A percentile compares a stretch with the other conserved stretches of the same genome.
Conservation (phyloP, 2,888 invertebrate genomes). For the Harpalus rufipes region DNA sequence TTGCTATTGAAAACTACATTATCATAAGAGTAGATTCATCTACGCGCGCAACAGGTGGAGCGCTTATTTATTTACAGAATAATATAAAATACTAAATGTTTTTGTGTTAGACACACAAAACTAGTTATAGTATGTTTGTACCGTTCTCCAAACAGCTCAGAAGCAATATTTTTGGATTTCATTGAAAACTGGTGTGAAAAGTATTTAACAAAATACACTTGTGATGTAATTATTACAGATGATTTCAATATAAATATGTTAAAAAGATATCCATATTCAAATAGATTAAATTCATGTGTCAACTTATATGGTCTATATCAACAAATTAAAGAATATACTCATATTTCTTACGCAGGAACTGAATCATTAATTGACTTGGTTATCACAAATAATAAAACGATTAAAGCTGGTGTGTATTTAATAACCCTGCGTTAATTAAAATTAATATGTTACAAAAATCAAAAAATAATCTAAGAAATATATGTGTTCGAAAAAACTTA, state of each 20-base stretch:
- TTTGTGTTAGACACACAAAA: constrained; percentile 3
- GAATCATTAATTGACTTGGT: constrained; percentile 34
- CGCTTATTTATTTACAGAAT: not conserved
- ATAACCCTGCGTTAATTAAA: constrained; percentile 31
- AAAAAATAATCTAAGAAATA: not conserved
- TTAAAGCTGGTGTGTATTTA: constrained; percentile 11
- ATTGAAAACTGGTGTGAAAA: constrained; percentile 42
- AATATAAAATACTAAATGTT: constrained; percentile 20
- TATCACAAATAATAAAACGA: constrained; percentile 25
- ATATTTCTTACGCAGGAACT: not conserved
- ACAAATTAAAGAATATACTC: constrained; percentile 36
- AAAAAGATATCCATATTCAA: not conserved
- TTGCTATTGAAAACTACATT: constrained; percentile 20
- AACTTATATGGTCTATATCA: constrained; percentile 5
- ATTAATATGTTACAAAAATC: not conserved
- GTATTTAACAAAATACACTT: not conserved
- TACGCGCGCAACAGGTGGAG: not conserved
- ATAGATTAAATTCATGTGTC: not conserved
- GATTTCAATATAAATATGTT: not conserved
- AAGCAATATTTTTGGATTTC: constrained; percentile 27
- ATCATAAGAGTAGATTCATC: constrained; percentile 15
- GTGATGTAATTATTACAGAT: constrained; percentile 2
- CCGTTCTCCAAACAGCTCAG: constrained; percentile 11
- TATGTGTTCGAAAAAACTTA: not conserved
- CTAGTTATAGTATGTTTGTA: constrained; percentile 20